A percentile compares a stretch with the other conserved stretches of the same genome.
Conservation (phyloP, 2,113 vertebrate genomes). For the Cyanistes caeruleus region DNA sequence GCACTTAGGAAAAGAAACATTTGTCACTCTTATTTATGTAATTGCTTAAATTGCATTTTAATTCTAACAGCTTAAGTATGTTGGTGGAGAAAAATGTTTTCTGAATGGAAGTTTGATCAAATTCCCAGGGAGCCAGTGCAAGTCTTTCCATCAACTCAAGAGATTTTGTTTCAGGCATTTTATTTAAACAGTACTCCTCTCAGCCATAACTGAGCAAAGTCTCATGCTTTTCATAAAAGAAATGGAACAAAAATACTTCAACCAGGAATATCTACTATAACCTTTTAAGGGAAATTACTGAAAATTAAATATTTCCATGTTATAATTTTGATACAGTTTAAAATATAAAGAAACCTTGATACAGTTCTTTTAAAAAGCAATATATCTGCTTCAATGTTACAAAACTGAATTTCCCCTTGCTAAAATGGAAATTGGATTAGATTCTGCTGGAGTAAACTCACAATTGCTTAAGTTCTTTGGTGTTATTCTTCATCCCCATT, state of each 20-base stretch:
- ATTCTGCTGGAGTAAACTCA: constrained; percentile 37
- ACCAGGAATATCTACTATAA: background rate
- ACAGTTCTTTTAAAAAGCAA: background rate
- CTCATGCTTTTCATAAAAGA: background rate
- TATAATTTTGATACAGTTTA: background rate
- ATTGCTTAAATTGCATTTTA: constrained; percentile 55
- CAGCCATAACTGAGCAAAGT: background rate
- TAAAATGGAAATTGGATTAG: constrained; percentile 68
- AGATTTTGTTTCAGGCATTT: constrained; percentile 22
- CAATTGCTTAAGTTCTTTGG: constrained; percentile 41
- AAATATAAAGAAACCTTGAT: background rate
- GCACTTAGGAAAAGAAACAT: constrained; percentile 59
- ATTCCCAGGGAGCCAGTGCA: background rate
- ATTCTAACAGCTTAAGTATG: constrained; percentile 46
- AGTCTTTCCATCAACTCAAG: background rate
- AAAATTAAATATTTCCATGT: background rate
- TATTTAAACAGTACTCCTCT: background rate
- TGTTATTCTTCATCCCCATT: constrained; percentile 32
- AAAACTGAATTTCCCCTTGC: background rate
- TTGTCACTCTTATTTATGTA: constrained; percentile 50
- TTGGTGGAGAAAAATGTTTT: constrained; percentile 31
- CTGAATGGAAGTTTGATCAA: constrained; percentile 40
- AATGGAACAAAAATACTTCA: background rate
- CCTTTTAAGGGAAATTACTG: background rate
- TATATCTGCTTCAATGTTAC: background rate